Evolutionary conservation across 64 coral and sea anemone species (phyloP), one percentile per base, ranked within the genome.

Genomic region (Dendrophyllia cribrosa): DNA sequence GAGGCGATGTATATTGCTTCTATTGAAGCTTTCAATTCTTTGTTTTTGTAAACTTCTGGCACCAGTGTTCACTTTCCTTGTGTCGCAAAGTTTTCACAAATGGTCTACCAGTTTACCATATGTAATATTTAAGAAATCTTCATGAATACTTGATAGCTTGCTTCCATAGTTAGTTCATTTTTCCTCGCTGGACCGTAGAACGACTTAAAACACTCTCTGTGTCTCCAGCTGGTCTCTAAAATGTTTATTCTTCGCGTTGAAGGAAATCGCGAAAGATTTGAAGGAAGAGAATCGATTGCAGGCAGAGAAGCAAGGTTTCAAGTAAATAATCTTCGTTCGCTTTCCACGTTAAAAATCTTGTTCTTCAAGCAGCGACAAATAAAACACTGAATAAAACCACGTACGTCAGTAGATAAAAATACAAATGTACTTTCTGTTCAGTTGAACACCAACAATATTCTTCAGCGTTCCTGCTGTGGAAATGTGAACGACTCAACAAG

Each of bases 91-190:
- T 44, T 46, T 72, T 74, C 79, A 96, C 87, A 93, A 93, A 82
- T 88, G 72, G 60, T 59, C 76, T 89, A 90, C 89, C 95, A 85
- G 88, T 52, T 74, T 72, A 74, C 22, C 86, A 83, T 96, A 96
- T 96, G 95, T 96, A 96, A 96, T 96, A 96, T 96, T 96, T 93
- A 96, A 96, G 61, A 49, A 70, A 89, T 93, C 46, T 92, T 93
- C 88, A 96, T 96, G 64, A 96, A 93, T 96, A 89, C 59, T 96
- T 96, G 53, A 96, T 96, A 44, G 62, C 62, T 83, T 83, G 60
- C 80, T 67, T 83, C 80, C 80, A 83, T 67, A 49, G 15, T 61
- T 16, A 83, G 62, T 66, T 83, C 78, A 43, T 46, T 83, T 83
- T 66, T 14, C 46, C 45, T 75, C 46, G 62, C 45, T 83, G 62